Percentiles rank a stretch among this genome's conserved stretches.
These are phyloP conservation scores for Bothrops alternatus DNA, from an alignment of 2,797 vertebrate genomes.

Conservation along the genomic window DNA sequence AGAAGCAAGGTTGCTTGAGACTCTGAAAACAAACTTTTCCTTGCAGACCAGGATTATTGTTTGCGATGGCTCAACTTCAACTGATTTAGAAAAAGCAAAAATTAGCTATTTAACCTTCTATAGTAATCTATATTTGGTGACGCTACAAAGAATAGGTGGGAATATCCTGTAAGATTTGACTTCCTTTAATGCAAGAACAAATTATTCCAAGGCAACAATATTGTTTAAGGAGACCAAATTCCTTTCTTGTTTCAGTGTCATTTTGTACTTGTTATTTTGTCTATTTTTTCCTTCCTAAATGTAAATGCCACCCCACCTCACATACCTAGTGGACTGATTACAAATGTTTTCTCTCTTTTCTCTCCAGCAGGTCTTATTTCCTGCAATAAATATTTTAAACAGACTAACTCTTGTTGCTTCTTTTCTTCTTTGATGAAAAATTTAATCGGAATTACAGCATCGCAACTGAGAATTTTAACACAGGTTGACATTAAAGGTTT, in stretches of 20 bases:
- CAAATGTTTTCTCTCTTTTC: slow-evolving; percentile 13
- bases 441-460: neutral
- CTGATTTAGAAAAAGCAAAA: neutral
- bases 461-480: neutral
- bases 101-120: neutral
- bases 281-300: neutral
- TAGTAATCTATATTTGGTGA: neutral
- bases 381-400: slow-evolving; percentile 65
- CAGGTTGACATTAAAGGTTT: neutral
- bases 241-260: neutral
- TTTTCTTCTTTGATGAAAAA: neutral
- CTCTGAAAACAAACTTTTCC: neutral
- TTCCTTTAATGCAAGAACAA: neutral
- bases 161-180: neutral
- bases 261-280: neutral
- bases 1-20: neutral
- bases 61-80: neutral
- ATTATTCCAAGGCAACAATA: neutral
- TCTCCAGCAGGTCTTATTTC: slow-evolving; percentile 26
- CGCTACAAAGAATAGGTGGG: neutral
- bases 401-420: neutral
- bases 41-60: neutral
- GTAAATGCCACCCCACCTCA: neutral
- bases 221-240: slow-evolving; percentile 3
- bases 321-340: neutral